phyloP scores from a whole-genome alignment of 2,797 vertebrate genomes.

The Sorex maritimensis region DNA sequence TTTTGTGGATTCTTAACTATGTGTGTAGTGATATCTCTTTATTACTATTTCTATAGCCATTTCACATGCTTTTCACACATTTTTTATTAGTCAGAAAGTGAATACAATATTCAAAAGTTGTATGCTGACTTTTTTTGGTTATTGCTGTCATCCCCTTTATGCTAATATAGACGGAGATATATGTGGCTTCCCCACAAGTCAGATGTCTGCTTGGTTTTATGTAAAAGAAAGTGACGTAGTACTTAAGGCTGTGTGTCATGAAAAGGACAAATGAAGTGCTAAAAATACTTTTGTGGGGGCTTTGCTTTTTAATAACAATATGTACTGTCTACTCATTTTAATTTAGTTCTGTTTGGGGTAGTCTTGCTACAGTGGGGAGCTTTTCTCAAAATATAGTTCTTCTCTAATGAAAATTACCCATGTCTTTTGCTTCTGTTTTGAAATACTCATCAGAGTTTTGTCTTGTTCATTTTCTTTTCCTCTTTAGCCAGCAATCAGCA shows the following conservation, averaged over 20 bases:
- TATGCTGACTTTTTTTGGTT: background rate
- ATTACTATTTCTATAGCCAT: background rate
- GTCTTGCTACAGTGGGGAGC: background rate
- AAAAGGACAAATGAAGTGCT: background rate
- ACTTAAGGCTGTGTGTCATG: background rate
- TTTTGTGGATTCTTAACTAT: background rate
- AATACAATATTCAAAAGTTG: background rate
- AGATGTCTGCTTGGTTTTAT: slow-evolving; percentile 10
- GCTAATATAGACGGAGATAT: background rate
- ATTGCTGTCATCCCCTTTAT: background rate
- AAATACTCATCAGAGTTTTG: slow-evolving; percentile 33
- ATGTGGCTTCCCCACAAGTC: background rate
- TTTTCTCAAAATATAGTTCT: background rate
- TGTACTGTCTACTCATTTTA: background rate
- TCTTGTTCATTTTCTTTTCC: slow-evolving; percentile 1
- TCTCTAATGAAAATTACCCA: background rate
- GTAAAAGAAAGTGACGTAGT: background rate
- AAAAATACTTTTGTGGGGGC: background rate
- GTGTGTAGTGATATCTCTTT: too few species aligned
- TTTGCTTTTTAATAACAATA: background rate
- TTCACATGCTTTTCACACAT: background rate
- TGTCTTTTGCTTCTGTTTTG: slow-evolving; percentile 48
- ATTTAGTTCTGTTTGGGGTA: background rate
- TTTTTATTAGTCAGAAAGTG: background rate
- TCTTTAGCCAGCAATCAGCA: slow-evolving; percentile 94